These are phyloP conservation scores for Eupithecia centaureata DNA, from an alignment of 2,888 invertebrate genomes.

Conservation along the genomic window DNA sequence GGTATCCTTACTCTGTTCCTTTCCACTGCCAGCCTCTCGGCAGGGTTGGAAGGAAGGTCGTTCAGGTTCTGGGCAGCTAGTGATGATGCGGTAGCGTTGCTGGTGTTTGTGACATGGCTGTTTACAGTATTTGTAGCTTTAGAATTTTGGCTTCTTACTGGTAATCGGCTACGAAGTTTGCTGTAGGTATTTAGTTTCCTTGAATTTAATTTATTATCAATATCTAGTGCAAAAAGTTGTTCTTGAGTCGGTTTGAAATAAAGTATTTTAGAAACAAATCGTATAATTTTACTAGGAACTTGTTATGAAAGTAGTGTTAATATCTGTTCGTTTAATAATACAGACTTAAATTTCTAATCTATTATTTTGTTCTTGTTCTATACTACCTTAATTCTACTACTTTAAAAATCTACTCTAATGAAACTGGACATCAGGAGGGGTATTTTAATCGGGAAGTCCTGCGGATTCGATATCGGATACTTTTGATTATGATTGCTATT, in stretches of 20 bases:
- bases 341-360: background rate
- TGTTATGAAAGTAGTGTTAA: background rate
- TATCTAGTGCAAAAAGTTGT: background rate
- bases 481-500: too few relatives aligned
- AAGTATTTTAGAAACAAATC: background rate
- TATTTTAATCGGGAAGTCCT: too few relatives aligned
- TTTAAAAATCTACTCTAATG: background rate
- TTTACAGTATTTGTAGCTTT: conserved; percentile 51
- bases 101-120: conserved; percentile 43
- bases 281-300: background rate
- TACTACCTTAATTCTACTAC: background rate
- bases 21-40: conserved; percentile 52
- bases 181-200: background rate
- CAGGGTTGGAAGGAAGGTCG: conserved; percentile 48
- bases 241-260: background rate
- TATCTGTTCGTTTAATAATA: background rate
- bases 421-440: too few relatives aligned
- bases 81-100: conserved; percentile 37
- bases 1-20: conserved; percentile 51
- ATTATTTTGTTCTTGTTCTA: background rate
- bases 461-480: too few relatives aligned
- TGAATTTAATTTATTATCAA: background rate
- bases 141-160: conserved; percentile 51
- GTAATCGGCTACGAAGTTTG: conserved; percentile 39
- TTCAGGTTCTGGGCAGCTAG: conserved; percentile 52